Conservation (phyloP, 2,113 vertebrate species). For the Zosterops borbonicus region DNA sequence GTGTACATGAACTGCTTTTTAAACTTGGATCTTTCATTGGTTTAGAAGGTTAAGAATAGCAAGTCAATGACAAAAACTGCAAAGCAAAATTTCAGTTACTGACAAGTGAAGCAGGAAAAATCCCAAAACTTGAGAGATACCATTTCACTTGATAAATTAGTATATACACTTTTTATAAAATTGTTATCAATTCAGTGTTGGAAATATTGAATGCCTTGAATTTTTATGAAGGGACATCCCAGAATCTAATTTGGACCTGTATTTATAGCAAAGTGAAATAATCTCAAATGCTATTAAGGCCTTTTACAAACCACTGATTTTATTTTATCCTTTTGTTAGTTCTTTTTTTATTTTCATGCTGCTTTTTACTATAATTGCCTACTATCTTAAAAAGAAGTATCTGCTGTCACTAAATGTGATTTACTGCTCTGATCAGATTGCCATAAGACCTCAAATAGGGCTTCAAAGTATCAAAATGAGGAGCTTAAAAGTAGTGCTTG, state of each 20-base stretch:
- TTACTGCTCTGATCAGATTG: not conserved
- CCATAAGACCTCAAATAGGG: not conserved
- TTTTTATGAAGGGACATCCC: not conserved
- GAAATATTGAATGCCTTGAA: not conserved
- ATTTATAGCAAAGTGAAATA: not conserved
- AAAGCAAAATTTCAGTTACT: not conserved
- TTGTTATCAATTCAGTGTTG: not conserved
- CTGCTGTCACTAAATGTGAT: not conserved
- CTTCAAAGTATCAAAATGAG: not conserved
- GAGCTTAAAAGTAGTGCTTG: not conserved
- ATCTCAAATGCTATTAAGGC: not conserved
- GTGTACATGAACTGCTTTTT: constrained; percentile 53
- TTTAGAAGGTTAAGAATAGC: not conserved
- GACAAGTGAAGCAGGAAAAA: not conserved
- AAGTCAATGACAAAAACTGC: not conserved
- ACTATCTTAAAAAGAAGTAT: not conserved
- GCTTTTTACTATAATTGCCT: not conserved
- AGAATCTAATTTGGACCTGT: not conserved
- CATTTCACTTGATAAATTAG: not conserved
- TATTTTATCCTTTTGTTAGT: not conserved
- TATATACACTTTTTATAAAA: not conserved
- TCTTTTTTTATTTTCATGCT: not conserved
- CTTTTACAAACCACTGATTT: not conserved
- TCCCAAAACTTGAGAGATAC: not conserved
- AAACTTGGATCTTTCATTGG: constrained; percentile 28